These are phyloP conservation scores for Herpetotheres cachinnans DNA, from an alignment of 2,113 vertebrate genomes.

Conservation along the genomic window DNA sequence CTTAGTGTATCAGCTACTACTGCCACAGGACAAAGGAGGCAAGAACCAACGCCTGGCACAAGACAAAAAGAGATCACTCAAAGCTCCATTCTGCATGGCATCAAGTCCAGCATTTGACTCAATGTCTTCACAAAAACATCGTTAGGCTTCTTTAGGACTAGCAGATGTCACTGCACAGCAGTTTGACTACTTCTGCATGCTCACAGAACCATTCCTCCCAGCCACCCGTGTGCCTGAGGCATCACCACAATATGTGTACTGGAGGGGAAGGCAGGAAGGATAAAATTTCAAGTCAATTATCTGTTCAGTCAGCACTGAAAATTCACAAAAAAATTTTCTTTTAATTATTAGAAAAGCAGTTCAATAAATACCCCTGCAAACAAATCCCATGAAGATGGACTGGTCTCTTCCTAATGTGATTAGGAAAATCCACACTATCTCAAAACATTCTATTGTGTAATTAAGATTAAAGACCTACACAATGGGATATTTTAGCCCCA, in stretches of 20 bases:
- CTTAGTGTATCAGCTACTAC: not conserved
- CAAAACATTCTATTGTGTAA: not conserved
- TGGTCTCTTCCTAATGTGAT: not conserved
- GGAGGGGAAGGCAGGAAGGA: not conserved
- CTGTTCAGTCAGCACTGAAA: not conserved
- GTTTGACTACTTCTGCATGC: not conserved
- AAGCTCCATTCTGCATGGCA: not conserved
- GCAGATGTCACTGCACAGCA: not conserved
- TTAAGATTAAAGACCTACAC: not conserved
- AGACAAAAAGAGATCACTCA: not conserved
- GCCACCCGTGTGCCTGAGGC: not conserved
- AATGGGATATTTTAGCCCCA: not conserved
- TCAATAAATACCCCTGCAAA: not conserved
- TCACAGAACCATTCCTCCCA: not conserved
- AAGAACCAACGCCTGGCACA: not conserved
- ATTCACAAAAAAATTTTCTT: not conserved
- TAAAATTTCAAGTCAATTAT: not conserved
- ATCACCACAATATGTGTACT: accelerated
- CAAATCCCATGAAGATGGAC: not conserved
- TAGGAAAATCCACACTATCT: not conserved
- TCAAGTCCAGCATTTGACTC: not conserved
- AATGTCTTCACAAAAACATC: not conserved
- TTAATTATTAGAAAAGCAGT: not conserved
- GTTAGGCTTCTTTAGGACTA: not conserved
- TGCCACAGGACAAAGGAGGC: not conserved